A percentile compares a stretch with the other conserved stretches of the same genome.
Evolutionary conservation across 1,140 invertebrate genomes (phyloP).

Genomic region (Trinorchestia longiramus): DNA sequence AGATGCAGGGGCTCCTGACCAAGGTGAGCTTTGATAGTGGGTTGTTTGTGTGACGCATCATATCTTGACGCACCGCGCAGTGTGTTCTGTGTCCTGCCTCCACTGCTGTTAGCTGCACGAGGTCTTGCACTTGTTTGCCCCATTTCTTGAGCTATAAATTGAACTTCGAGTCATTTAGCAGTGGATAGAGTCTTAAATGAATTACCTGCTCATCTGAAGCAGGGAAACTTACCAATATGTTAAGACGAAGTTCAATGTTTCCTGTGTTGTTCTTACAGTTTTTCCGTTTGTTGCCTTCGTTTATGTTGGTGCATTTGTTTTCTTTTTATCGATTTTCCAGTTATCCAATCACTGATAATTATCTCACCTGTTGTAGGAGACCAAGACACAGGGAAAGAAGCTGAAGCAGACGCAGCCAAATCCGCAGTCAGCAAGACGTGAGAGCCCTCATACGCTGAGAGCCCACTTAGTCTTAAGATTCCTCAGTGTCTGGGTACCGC

Average conservation of each 20-base stretch:
- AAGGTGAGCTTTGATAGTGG: not conserved
- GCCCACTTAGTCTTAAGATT: not conserved
- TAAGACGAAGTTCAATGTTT: no score
- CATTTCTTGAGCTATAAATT: not conserved
- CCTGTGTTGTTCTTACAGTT: no score
- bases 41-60: not conserved
- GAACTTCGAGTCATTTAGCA: not conserved
- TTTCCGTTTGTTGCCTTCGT: not conserved
- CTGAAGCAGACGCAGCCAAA: not conserved
- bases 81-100: not conserved
- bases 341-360: not conserved
- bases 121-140: not conserved
- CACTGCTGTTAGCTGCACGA: not conserved
- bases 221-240: not conserved
- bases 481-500: not conserved
- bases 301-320: not conserved
- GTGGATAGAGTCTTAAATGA: not conserved
- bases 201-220: not conserved
- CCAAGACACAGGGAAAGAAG: not conserved
- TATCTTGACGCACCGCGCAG: not conserved
- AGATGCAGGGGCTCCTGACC: conserved; percentile 61
- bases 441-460: not conserved
- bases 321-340: not conserved
- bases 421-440: not conserved
- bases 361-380: not conserved